Base-by-base conservation (phyloP, 2,888 invertebrate genomes). In the Pocota personata region DNA sequence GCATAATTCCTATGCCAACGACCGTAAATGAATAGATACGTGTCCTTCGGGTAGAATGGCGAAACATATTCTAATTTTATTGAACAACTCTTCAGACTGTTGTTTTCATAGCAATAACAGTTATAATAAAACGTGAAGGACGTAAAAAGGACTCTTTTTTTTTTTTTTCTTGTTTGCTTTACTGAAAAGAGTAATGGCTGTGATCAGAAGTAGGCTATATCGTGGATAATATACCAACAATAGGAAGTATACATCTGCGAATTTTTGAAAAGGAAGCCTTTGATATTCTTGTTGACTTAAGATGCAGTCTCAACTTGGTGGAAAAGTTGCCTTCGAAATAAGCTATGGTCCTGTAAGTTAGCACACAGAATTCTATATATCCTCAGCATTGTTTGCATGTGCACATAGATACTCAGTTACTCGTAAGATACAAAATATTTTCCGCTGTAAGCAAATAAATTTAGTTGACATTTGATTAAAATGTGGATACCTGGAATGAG, bases 381-480 rank as follows among this genome's bases (percentile, higher is more conserved):
- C 14, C 37, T 12, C 6, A n/a, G 1, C 10, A 37, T 2, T 37
- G n/a, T 40, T 40, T 40, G 14, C 40, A 14, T 40, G 14, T 14
- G 14, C 40, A 37, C 14, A 14, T 14, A 40, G 0, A 14, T 40
- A 40, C 14, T 2, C 40, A 6, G n/a, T 37, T n/a, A n/a, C n/a
- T 1, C n/a, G 6, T n/a, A n/a, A 14, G 5, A 6, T 3, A 3
- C 21, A n/a, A 37, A 37, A 58, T 64, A 0, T 10, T 8, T 32
- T 43, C 19, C 24, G 16, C 5, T 1, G 3, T 57, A 35, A 30
- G 16, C 12, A 32, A 21, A 64, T 48, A 32, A 46, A 64, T 48
- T 19, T 21, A 48, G 64, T 48, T 64, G 48, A 64, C 64, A 64
- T 64, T 64, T 64, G 48, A 64, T 64, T 64, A 64, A 64, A 64